These are phyloP conservation scores for Dryocosmus kuriphilus DNA, from an alignment of 2,888 invertebrate genomes.

Conservation along the genomic window DNA sequence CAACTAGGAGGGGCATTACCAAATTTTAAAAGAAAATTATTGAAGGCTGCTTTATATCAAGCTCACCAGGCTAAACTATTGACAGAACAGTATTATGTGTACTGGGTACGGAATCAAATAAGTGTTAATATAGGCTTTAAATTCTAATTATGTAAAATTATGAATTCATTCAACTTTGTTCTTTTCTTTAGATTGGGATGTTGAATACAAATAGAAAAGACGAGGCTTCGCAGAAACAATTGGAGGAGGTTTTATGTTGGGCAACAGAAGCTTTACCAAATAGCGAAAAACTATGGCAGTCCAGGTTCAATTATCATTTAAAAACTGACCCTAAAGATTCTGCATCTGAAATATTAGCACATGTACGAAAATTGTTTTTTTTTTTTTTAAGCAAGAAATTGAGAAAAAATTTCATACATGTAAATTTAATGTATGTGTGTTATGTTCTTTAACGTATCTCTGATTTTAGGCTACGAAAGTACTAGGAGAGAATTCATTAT, in stretches of 20 bases:
- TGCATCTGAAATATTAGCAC: constrained; percentile 76
- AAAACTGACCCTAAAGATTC: constrained; percentile 75
- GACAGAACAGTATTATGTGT: constrained; percentile 78
- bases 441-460: not conserved
- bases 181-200: constrained; percentile 66
- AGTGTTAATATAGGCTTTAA: not conserved
- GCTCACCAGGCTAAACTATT: constrained; percentile 78
- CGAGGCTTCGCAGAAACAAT: constrained; percentile 64
- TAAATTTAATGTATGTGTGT: not conserved
- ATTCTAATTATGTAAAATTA: constrained; percentile 5
- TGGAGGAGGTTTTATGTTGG: constrained; percentile 73
- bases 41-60: constrained; percentile 79
- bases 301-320: constrained; percentile 78
- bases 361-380: constrained; percentile 69
- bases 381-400: too few relatives aligned
- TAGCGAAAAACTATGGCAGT: constrained; percentile 79
- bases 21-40: constrained; percentile 78
- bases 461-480: constrained; percentile 69
- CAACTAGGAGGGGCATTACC: constrained; percentile 76
- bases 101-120: constrained; percentile 73
- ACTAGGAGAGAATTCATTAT: constrained; percentile 75
- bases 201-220: constrained; percentile 64
- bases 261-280: constrained; percentile 78
- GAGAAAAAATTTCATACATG: not conserved
- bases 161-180: constrained; percentile 39